These are phyloP conservation scores for Xenentodon cancila DNA, from an alignment of 2,797 vertebrate genomes.

Conservation along the genomic window DNA sequence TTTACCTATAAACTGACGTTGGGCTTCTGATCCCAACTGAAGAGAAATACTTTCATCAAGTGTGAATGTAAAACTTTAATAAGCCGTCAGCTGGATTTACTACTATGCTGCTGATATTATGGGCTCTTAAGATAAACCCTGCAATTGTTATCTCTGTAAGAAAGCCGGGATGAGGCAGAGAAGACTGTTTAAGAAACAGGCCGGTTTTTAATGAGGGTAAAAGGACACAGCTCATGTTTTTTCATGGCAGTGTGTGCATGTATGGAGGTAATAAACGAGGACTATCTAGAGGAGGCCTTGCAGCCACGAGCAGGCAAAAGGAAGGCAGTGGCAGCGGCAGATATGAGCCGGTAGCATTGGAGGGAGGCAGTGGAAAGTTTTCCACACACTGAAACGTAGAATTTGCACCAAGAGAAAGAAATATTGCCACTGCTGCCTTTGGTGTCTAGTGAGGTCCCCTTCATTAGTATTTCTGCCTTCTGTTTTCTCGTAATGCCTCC, in stretches of 20 bases:
- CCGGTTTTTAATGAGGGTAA: slow-evolving; percentile 60
- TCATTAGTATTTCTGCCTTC: slow-evolving; percentile 62
- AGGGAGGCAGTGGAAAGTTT: background rate
- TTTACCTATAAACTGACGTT: slow-evolving; percentile 37
- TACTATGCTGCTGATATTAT: slow-evolving; percentile 30
- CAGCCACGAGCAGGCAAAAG: slow-evolving; percentile 10
- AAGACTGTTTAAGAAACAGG: slow-evolving; percentile 34
- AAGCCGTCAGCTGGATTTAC: slow-evolving; percentile 56
- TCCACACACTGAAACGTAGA: slow-evolving; percentile 27
- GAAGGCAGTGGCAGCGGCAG: slow-evolving; percentile 45
- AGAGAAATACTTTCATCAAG: slow-evolving; percentile 43
- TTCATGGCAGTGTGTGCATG: slow-evolving; percentile 49
- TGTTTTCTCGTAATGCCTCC: slow-evolving; percentile 38
- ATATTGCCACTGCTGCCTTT: slow-evolving; percentile 16
- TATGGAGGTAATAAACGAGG: slow-evolving; percentile 58
- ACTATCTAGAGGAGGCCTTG: slow-evolving; percentile 48
- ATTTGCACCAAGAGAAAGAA: slow-evolving; percentile 21
- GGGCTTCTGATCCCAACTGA: slow-evolving; percentile 28
- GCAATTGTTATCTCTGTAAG: slow-evolving; percentile 28
- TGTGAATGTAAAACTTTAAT: slow-evolving; percentile 53
- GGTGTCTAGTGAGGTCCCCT: slow-evolving; percentile 40
- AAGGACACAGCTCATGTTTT: slow-evolving; percentile 57
- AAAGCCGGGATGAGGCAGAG: slow-evolving; percentile 25
- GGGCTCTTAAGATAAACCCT: slow-evolving; percentile 41
- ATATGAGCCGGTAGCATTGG: slow-evolving; percentile 19